Conservation (phyloP, 2,888 invertebrate species). For the Cordylochernes scorpioides region DNA sequence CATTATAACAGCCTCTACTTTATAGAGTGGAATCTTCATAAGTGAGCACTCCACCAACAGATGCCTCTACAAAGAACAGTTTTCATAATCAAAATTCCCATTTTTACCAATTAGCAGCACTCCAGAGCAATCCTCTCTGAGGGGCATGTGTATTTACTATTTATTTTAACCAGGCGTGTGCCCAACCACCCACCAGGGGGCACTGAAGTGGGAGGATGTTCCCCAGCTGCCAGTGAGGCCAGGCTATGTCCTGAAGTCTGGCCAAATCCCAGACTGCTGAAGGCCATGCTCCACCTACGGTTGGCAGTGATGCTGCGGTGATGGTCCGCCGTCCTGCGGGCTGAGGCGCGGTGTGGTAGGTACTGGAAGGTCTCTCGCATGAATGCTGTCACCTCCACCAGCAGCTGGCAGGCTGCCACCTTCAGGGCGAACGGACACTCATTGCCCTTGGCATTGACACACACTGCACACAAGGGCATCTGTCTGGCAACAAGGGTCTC, state of each 20-base stretch:
- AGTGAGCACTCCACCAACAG: no score
- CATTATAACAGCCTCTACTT: no score
- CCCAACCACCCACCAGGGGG: no score
- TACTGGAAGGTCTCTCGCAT: constrained; percentile 76
- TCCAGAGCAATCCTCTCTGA: no score
- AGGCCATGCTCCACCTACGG: constrained; percentile 78
- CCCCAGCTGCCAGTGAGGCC: constrained; percentile 50
- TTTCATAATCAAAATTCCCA: no score
- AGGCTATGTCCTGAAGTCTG: constrained; percentile 74
- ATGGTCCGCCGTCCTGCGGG: constrained; percentile 18
- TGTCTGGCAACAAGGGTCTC: no score
- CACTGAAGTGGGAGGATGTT: no score
- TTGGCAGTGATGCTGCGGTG: constrained; percentile 35
- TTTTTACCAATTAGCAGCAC: no score
- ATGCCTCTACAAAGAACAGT: no score
- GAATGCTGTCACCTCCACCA: constrained; percentile 92
- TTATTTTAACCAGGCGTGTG: no score
- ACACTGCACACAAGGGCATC: constrained; percentile 27
- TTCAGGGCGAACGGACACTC: constrained; percentile 37
- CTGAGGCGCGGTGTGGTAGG: constrained; percentile 23
- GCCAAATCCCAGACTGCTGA: constrained; percentile 82
- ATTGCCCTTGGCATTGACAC: constrained; percentile 40
- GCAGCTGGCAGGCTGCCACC: constrained; percentile 66
- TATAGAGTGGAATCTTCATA: no score
- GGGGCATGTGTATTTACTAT: no score